Evolutionary conservation across 2,797 vertebrate genomes (phyloP).

Genomic region (Sebastes iracundus): DNA sequence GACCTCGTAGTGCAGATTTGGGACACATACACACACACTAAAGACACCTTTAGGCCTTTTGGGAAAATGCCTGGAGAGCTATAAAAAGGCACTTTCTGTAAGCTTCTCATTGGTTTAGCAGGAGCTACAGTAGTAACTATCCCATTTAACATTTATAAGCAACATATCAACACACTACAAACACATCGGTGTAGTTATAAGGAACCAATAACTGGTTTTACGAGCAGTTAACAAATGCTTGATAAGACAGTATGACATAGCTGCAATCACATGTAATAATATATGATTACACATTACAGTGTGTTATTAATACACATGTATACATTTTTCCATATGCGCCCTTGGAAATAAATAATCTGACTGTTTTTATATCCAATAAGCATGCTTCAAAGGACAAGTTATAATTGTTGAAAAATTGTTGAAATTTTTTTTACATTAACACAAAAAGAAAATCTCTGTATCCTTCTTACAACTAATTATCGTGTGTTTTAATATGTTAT

Average conservation of each 20-base stretch:
- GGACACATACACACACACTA: neutral
- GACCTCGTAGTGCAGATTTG: slow-evolving; percentile 16
- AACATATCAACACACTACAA: neutral
- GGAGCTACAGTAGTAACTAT: neutral
- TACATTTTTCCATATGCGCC: neutral
- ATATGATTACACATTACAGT: neutral
- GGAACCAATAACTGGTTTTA: neutral
- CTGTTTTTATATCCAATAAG: neutral
- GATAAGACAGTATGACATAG: neutral
- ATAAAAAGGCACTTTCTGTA: slow-evolving; percentile 23
- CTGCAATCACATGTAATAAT: neutral
- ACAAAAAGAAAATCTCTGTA: neutral
- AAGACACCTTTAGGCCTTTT: slow-evolving; percentile 14
- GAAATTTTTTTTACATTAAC: too few relatives aligned
- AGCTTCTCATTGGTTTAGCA: neutral
- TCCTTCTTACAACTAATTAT: neutral
- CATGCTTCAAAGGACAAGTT: neutral
- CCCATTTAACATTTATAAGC: neutral
- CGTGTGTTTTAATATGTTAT: neutral
- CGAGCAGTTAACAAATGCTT: neutral
- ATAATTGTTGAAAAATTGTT: neutral
- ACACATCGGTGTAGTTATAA: neutral
- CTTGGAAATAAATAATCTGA: neutral
- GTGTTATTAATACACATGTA: neutral
- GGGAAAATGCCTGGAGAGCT: slow-evolving; percentile 1